Conservation (phyloP, 2,888 invertebrate genomes). For the Eledona agricola region DNA sequence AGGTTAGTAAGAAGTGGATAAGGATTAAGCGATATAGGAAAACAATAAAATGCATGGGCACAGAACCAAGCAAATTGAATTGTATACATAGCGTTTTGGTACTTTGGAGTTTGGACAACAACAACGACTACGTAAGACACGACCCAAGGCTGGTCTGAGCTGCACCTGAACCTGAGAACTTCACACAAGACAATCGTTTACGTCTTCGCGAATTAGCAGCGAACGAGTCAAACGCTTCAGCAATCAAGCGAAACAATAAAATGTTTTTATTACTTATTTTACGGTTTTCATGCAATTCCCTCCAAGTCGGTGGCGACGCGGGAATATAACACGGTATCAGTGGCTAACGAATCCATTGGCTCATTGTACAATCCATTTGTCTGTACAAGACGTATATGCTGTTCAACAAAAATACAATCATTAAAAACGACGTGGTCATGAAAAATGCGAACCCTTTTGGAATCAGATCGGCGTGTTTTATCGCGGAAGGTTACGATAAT, state of each 20-base stretch:
- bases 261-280: slow-evolving; percentile 20
- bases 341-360: slow-evolving; percentile 36
- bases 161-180: too few relatives aligned
- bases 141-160: too few relatives aligned
- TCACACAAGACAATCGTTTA: slow-evolving; percentile 8
- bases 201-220: slow-evolving; percentile 13
- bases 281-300: slow-evolving; percentile 15
- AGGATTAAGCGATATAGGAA: too few relatives aligned
- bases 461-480: slow-evolving; percentile 10
- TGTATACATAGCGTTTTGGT: too few relatives aligned
- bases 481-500: slow-evolving; percentile 11
- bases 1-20: too few relatives aligned
- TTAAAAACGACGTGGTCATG: slow-evolving; percentile 20
- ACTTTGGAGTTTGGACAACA: too few relatives aligned
- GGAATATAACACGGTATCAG: slow-evolving; percentile 30
- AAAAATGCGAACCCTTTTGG: slow-evolving; percentile 6
- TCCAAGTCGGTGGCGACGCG: slow-evolving; percentile 27
- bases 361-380: slow-evolving; percentile 27
- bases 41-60: too few relatives aligned
- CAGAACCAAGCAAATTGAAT: too few relatives aligned
- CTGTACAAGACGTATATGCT: slow-evolving; percentile 20
- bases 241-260: slow-evolving; percentile 24
- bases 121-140: too few relatives aligned
- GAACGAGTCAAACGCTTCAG: slow-evolving; percentile 12
- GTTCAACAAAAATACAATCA: slow-evolving; percentile 20